phyloP scores from a whole-genome alignment of 2,797 vertebrate species.

The Otolemur crassicaudatus region DNA sequence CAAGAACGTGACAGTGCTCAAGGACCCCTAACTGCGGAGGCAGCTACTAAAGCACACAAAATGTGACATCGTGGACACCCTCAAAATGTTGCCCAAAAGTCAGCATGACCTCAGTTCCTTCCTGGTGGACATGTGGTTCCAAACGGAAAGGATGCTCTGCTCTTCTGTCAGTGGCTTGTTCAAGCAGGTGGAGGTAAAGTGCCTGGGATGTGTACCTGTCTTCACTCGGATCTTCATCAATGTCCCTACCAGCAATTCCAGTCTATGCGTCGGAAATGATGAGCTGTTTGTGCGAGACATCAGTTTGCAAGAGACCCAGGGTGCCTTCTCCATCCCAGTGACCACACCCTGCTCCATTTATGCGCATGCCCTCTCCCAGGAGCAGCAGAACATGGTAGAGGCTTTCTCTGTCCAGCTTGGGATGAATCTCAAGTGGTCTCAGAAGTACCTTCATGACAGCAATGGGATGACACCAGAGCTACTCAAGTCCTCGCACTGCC shows the following conservation, averaged over 20 bases:
- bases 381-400: neutral
- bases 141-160: too few relatives aligned
- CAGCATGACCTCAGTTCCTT: too few relatives aligned
- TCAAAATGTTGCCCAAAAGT: too few relatives aligned
- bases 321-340: neutral
- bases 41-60: too few relatives aligned
- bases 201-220: neutral
- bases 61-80: too few relatives aligned
- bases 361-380: neutral
- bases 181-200: neutral
- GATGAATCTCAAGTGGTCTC: neutral
- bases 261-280: neutral
- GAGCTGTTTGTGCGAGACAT: neutral
- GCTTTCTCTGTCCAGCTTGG: neutral
- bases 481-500: constrained; percentile 90
- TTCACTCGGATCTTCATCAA: constrained; percentile 27
- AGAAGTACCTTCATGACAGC: constrained; percentile 90
- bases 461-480: constrained; percentile 91
- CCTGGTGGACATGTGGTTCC: too few relatives aligned
- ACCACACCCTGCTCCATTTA: neutral
- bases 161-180: too few relatives aligned
- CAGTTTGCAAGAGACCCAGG: neutral
- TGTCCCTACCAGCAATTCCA: neutral
- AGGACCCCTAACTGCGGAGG: too few relatives aligned
- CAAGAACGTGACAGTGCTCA: too few relatives aligned